phyloP scores from a whole-genome alignment of 1,140 invertebrate genomes.

The Chymomyza costata region DNA sequence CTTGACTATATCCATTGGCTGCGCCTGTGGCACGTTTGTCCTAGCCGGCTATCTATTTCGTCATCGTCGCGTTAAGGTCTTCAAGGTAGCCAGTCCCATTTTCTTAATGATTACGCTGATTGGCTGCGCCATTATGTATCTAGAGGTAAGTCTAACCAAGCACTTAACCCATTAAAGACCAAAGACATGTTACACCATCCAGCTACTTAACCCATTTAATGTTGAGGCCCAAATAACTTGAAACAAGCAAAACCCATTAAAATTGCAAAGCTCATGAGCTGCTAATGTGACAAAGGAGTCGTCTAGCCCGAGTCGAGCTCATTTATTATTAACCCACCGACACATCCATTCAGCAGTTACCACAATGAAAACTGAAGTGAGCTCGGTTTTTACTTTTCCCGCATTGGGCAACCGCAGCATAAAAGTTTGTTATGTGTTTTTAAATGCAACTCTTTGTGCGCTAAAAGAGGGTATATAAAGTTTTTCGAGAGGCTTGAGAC shows the following conservation, averaged over 20 bases:
- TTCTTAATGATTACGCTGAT: slow-evolving; percentile 91
- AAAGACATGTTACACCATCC: neutral
- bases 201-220: slow-evolving; percentile 28
- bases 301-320: slow-evolving; percentile 27
- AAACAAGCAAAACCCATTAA: slow-evolving; percentile 55
- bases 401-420: slow-evolving; percentile 32
- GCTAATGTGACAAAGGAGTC: slow-evolving; percentile 63
- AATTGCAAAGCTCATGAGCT: slow-evolving; percentile 12
- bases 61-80: slow-evolving; percentile 89
- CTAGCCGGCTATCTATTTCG: slow-evolving; percentile 87
- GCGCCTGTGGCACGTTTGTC: slow-evolving; percentile 84
- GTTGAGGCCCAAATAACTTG: neutral
- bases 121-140: slow-evolving; percentile 92
- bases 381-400: neutral
- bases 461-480: neutral
- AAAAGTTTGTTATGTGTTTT: slow-evolving; percentile 55
- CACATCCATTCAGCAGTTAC: too few relatives aligned
- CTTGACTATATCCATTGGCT: slow-evolving; percentile 86
- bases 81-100: slow-evolving; percentile 92
- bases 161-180: too few relatives aligned
- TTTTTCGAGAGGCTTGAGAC: too few relatives aligned
- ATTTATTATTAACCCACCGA: slow-evolving; percentile 64
- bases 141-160: slow-evolving; percentile 87
- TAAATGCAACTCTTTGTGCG: slow-evolving; percentile 57
- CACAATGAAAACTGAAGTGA: too few relatives aligned